phyloP scores from a whole-genome alignment of 2,888 invertebrate genomes.

The Mechanitis mazaeus region DNA sequence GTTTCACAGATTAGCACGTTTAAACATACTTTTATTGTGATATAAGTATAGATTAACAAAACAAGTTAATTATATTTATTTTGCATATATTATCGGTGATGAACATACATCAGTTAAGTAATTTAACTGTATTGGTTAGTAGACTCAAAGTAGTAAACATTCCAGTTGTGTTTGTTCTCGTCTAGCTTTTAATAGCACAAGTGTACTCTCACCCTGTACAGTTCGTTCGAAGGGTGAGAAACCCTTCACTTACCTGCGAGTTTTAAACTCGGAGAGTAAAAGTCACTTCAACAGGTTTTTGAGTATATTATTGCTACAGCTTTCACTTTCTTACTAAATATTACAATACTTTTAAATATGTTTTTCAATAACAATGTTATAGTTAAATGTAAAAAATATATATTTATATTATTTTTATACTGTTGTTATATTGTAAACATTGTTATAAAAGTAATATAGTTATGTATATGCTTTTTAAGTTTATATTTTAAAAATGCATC shows the following conservation, averaged over 20 bases:
- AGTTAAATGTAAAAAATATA: too few relatives aligned
- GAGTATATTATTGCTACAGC: conserved; percentile 38
- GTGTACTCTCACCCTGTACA: conserved; percentile 55
- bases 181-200: conserved; percentile 73
- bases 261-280: conserved; percentile 20
- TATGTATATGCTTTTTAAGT: too few relatives aligned
- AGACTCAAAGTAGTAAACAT: conserved; percentile 50
- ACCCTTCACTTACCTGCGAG: conserved; percentile 41
- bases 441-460: too few relatives aligned
- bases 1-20: too few relatives aligned
- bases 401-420: too few relatives aligned
- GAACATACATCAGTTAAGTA: conserved; percentile 1
- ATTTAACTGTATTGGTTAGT: not conserved
- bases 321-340: conserved; percentile 53
- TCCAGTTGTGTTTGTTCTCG: conserved; percentile 59
- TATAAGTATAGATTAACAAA: too few relatives aligned
- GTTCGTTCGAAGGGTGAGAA: conserved; percentile 46
- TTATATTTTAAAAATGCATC: too few relatives aligned
- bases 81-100: not conserved
- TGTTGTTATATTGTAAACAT: too few relatives aligned
- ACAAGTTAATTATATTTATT: not conserved
- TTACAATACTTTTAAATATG: conserved; percentile 9
- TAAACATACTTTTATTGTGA: too few relatives aligned
- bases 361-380: too few relatives aligned
- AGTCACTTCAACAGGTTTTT: conserved; percentile 49